Evolutionary conservation across 2,113 vertebrate species (phyloP), one percentile per base, ranked within the genome.

Genomic region (Echinops telfairi): DNA sequence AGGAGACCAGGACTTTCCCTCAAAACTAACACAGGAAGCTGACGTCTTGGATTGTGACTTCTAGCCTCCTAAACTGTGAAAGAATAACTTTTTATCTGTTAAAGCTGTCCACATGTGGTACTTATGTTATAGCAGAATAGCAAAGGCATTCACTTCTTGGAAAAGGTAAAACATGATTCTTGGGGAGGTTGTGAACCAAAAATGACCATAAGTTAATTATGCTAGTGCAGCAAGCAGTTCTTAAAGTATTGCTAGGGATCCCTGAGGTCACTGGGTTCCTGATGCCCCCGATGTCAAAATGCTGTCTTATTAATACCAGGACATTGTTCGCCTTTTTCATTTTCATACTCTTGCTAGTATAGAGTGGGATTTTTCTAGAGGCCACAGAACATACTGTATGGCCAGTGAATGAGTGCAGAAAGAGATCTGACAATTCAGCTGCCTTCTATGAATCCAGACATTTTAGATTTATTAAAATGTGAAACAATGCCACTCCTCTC

Each of bases 291-390:
- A 58, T 27, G 76, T 89, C 88, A 47, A 79, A 81, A 71, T 8
- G 62, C 57, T 84, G 73, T 16, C 38, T 15, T 80, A 81, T 77
- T 80, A 36, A 91, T 58, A 47, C 33, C 66, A 88, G 66, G 14
- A 81, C 22, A 33, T 47, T 22, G 2, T 60, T 64, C 53, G 16
- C 57, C 27, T 43, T 68, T 83, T 94, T 70, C 12, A 73, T n/a
- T 73, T 29, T 94, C 60, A 38, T 71, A 79, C 38, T 83, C 53
- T 94, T 20, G 57, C 29, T 81, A 23, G 36, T 7, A 3, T 53
- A 36, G 53, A 71, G 10, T 57, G 68, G 58, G 16, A 19, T 66
- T 53, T 91, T 95, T 91, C 60, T 73, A 60, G n/a, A 89, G 43
- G 25, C 77, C 40, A 11, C 31, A 17, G 10, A 15, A 71, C n/a